Base-by-base conservation (phyloP, 2,888 invertebrate genomes). In the Thyatira batis region DNA sequence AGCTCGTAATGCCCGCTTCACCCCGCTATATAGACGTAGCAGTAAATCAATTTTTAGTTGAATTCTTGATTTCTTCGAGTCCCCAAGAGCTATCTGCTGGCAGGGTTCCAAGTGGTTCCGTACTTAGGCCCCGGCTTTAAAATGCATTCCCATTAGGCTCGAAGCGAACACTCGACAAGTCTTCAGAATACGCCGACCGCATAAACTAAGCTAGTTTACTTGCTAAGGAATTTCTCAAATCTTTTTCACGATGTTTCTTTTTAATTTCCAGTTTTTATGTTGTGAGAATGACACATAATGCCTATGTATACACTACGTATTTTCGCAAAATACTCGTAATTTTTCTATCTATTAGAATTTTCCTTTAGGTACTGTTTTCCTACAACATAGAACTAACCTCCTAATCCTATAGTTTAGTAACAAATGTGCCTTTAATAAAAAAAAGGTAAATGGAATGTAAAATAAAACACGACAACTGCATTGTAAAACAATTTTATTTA, bases 71-170 rank as follows among this genome's bases (percentile, higher is more conserved):
- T 77, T 76, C 67, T 61, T 65, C 69, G 61, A 65, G 67, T 69
- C 67, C 39, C 39, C 58, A 55, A 57, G 58, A 65, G 61, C 60
- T 67, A 73, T 68, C 68, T 69, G 55, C 74, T 87, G 87, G 87
- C 83, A 50, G 48, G 49, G 49, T 58, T 76, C 85, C 86, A 85
- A 71, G 52, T 55, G 63, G 63, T 59, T 55, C 60, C 39, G 39
- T 39, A 17, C 39, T 39, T 17, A 39, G 39, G 17, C 17, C 5
- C 17, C 17, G 59, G 59, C 67, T 78, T 71, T 75, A 76, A 79
- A 84, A 84, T 83, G 82, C 83, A 82, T 76, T 75, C 73, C 83
- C 78, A 85, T 88, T 88, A 88, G 78, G 76, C 63, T 58, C 55
- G 58, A 67, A 67, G 62, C 68, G 67, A 66, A 69, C 78, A 69